Percentiles rank a stretch among this genome's conserved stretches.
Conservation (phyloP, 2,888 invertebrate genomes). For the Drosophila fulvimacula region DNA sequence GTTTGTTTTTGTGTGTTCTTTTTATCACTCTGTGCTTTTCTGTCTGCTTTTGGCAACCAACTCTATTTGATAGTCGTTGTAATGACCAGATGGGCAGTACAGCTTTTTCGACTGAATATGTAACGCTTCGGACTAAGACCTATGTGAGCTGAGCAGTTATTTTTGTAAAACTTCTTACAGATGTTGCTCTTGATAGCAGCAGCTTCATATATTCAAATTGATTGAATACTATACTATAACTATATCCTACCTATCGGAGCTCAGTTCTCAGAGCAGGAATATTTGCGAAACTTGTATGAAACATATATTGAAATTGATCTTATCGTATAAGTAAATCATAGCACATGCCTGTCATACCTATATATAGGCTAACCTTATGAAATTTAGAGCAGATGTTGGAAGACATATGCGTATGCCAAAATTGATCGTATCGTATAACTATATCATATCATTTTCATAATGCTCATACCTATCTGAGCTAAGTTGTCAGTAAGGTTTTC, state of each 20-base stretch:
- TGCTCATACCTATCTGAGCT: background rate
- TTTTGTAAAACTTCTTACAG: background rate
- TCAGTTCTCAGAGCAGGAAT: background rate
- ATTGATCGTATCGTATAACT: background rate
- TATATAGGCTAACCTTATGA: background rate
- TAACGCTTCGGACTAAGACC: background rate
- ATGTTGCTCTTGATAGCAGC: background rate
- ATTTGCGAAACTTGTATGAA: background rate
- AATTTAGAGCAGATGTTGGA: background rate
- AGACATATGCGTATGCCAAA: background rate
- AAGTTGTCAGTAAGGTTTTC: background rate
- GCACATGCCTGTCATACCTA: background rate
- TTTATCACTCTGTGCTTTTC: conserved; percentile 36
- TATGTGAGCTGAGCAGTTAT: background rate
- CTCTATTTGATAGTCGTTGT: conserved; percentile 40
- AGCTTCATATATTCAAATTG: background rate
- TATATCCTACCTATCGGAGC: background rate
- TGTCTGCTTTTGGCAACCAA: conserved; percentile 29
- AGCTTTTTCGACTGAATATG: background rate
- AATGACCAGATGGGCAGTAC: background rate
- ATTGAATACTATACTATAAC: background rate
- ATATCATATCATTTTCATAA: background rate
- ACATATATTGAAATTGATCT: background rate
- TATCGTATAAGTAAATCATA: background rate
- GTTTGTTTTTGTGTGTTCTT: conserved; percentile 28